Percentiles rank a stretch among this genome's conserved stretches.
Evolutionary conservation across 2,113 vertebrate genomes (phyloP).

Genomic region (Myocastor coypus): DNA sequence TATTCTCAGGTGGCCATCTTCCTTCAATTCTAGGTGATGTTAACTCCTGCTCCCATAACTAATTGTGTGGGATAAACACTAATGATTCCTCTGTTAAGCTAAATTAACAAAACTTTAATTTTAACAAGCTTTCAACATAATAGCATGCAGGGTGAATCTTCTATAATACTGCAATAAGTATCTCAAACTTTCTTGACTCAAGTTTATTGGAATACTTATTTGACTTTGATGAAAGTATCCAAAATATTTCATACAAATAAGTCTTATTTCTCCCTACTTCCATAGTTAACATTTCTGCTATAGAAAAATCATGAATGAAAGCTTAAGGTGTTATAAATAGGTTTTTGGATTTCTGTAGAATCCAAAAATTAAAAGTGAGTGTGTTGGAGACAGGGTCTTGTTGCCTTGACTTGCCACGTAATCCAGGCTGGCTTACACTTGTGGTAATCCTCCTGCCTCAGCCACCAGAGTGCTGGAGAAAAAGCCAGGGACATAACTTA

Average conservation of each 20-base stretch:
- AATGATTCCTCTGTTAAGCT: background rate
- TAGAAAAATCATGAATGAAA: background rate
- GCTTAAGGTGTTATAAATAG: background rate
- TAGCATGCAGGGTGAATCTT: background rate
- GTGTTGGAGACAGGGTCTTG: background rate
- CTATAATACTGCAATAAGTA: background rate
- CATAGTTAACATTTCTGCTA: background rate
- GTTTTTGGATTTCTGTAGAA: background rate
- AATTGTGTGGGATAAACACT: background rate
- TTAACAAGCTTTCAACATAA: background rate
- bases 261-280: background rate
- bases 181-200: slow-evolving; percentile 6
- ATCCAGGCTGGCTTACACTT: background rate
- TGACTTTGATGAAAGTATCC: background rate
- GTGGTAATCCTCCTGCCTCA: background rate
- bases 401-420: background rate
- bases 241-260: slow-evolving; percentile 33
- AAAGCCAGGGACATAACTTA: background rate
- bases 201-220: background rate
- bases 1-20: background rate
- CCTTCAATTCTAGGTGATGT: background rate
- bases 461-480: background rate
- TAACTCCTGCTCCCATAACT: background rate
- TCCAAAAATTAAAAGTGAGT: slow-evolving; percentile 1
- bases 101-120: background rate